Conservation (phyloP, 2,113 vertebrate genomes). For the Forbesichthys agassizii region DNA sequence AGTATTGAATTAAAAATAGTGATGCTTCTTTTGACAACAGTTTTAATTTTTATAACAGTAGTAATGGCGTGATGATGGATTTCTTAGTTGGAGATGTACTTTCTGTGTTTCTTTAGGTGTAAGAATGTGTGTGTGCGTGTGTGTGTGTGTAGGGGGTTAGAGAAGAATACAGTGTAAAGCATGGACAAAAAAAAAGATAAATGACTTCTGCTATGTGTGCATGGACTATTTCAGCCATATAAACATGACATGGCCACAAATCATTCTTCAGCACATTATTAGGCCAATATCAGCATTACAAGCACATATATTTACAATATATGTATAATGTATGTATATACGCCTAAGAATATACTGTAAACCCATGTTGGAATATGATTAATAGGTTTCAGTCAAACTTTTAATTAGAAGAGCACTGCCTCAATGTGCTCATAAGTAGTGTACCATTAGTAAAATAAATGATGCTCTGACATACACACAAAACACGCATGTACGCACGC, state of each 20-base stretch:
- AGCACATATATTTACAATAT: not conserved
- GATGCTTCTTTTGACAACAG: not conserved
- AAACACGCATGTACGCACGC: too few relatives aligned
- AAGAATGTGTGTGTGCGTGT: conserved; percentile 13
- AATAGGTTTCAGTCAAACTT: conserved; percentile 14
- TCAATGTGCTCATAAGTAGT: not conserved
- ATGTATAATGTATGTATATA: too few relatives aligned
- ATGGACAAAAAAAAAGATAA: conserved; percentile 26
- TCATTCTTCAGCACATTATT: not conserved
- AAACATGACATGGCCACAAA: conserved; percentile 12
- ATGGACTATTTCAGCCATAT: conserved; percentile 26
- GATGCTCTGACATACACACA: not conserved
- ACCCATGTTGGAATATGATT: not conserved
- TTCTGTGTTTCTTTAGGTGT: not conserved
- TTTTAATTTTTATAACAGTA: not conserved
- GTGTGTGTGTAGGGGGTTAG: not conserved
- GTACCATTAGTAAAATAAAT: not conserved
- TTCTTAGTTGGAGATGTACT: not conserved
- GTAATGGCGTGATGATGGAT: too few relatives aligned
- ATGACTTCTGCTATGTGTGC: too few relatives aligned
- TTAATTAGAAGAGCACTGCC: not conserved
- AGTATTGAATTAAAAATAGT: not conserved
- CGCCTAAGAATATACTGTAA: not conserved
- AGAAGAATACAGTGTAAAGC: conserved; percentile 3
- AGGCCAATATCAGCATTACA: conserved; percentile 1